These are phyloP conservation scores for Acrocephalus scirpaceus DNA, from an alignment of 2,797 vertebrate genomes.

Conservation along the genomic window DNA sequence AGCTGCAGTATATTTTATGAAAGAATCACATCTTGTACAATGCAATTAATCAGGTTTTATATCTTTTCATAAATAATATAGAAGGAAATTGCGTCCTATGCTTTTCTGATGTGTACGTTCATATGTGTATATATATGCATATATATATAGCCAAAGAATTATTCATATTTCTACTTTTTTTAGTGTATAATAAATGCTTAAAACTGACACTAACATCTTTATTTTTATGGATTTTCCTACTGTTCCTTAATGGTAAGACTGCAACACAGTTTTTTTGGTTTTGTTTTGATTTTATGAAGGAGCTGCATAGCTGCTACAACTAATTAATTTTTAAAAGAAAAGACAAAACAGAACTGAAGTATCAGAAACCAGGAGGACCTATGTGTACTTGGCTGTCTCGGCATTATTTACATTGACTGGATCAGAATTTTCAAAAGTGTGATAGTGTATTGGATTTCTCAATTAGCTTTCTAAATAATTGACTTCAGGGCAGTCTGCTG, in stretches of 20 bases:
- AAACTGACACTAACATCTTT: background rate
- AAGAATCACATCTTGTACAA: background rate
- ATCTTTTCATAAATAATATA: background rate
- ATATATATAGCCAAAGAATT: background rate
- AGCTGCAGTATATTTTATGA: background rate
- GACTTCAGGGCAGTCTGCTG: background rate
- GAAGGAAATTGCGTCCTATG: background rate
- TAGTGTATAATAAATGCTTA: background rate
- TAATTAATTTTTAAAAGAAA: background rate
- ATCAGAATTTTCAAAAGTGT: background rate
- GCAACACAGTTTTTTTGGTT: background rate
- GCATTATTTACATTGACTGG: background rate
- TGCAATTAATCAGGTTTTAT: background rate
- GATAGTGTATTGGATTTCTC: background rate
- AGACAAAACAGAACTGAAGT: background rate
- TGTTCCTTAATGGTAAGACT: background rate
- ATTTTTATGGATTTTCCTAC: background rate
- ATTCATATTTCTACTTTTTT: background rate
- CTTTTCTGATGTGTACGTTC: background rate
- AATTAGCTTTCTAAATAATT: conserved; percentile 3
- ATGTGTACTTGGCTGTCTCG: background rate
- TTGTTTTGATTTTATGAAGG: background rate
- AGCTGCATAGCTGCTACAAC: background rate
- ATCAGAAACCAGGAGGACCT: background rate
- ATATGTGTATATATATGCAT: background rate